Evolutionary conservation across 2,113 vertebrate genomes (phyloP), one percentile per base, ranked within the genome.

Genomic region (Dryoscopus gambensis): DNA sequence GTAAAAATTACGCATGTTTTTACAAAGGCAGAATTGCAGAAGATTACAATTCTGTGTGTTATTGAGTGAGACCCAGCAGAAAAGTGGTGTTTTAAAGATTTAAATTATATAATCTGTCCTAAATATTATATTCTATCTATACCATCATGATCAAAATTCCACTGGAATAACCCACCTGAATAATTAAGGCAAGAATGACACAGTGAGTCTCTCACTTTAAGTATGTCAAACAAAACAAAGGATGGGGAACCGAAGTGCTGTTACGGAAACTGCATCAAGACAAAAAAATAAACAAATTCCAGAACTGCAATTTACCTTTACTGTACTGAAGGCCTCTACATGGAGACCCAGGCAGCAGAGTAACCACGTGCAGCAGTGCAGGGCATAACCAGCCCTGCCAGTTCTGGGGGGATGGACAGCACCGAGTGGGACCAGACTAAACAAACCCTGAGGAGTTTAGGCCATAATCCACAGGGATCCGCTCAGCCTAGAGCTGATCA

Each of bases 211-310:
- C 64, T 65, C 63, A 12, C 15, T 69, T 55, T 8, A 39, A 49
- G 15, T 20, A 21, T 1, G 5, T 37, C 28, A 64, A 59, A 40
- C 31, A 71, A 62, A 69, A 35, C 11, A 47, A 39, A 74, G 15
- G 15, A 39, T 5, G 27, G 23, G 18, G 47, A 69, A 16, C 28
- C 33, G 12, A 77, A 46, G 18, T 5, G 12, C 40, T 46, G 20
- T 31, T 44, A 23, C 33, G 46, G n/a, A 75, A 67, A 71, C 10
- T 47, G 37, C 25, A 84, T 7, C 21, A n/a, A 69, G 68, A 62
- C 39, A 68, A 62, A 64, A 73, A 60, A 62, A n/a, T 1, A 42
- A 7, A n/a, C 2, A 4, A 24, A 68, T 25, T 49, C 1, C 0
- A 52, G 23, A 87, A 9, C 31, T 55, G 33, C 31, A 47, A 1